Conservation (phyloP, 2,888 invertebrate species). For the Rhyacophila evoluta region DNA sequence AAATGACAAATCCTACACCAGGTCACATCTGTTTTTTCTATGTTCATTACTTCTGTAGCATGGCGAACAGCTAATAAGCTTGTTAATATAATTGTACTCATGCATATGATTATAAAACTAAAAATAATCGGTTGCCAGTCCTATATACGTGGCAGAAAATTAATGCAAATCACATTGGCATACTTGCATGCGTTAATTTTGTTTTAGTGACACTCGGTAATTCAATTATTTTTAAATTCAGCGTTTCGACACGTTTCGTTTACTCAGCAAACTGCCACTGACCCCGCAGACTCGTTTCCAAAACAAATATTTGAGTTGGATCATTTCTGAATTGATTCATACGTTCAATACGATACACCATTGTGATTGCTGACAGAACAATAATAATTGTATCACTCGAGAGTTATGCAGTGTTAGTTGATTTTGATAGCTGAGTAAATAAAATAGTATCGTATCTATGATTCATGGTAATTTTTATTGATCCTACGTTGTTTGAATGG, state of each 20-base stretch:
- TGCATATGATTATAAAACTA: too few species aligned
- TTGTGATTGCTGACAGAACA: neutral
- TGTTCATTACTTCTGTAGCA: too few species aligned
- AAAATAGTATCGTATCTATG: neutral
- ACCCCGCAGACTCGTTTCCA: conserved; percentile 1
- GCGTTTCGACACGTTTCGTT: neutral
- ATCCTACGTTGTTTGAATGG: too few species aligned
- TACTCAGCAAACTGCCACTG: neutral
- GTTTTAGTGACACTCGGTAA: neutral
- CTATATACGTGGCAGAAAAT: neutral
- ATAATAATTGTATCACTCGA: neutral
- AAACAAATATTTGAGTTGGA: neutral
- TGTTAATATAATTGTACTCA: too few species aligned
- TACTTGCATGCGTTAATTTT: neutral
- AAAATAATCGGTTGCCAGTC: too few species aligned
- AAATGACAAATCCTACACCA: too few species aligned
- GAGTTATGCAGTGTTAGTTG: neutral
- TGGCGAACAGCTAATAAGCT: too few species aligned
- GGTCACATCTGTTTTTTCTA: too few species aligned
- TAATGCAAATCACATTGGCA: neutral
- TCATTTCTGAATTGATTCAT: neutral
- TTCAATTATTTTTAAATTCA: neutral
- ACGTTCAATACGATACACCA: neutral
- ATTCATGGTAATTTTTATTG: neutral
- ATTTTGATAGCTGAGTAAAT: neutral